These are phyloP conservation scores for Lithophane ornitopus DNA, from an alignment of 2,888 invertebrate species.

Conservation along the genomic window DNA sequence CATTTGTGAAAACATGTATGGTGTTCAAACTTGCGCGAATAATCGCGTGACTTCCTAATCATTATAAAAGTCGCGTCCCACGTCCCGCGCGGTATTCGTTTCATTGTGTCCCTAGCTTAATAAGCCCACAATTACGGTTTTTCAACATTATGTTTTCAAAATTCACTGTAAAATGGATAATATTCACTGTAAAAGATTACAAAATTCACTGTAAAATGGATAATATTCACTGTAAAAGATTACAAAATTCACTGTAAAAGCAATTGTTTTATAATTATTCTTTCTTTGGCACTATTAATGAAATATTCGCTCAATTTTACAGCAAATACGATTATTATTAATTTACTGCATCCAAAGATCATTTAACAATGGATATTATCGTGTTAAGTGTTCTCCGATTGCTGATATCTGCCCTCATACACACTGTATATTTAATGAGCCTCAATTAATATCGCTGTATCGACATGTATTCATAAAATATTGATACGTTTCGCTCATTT, in stretches of 20 bases:
- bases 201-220: not conserved
- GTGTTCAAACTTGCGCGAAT: no score
- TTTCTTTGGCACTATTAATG: not conserved
- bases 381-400: slow-evolving; percentile 12
- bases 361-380: not conserved
- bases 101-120: not conserved
- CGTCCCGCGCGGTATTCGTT: no score
- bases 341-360: slow-evolving; percentile 2
- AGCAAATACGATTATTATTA: not conserved
- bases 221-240: no score
- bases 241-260: not conserved
- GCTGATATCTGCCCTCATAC: not conserved
- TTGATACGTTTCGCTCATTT: not conserved
- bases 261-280: no score
- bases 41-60: no score
- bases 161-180: not conserved
- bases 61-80: no score
- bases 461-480: not conserved
- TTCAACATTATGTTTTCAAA: not conserved
- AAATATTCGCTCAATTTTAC: not conserved
- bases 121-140: not conserved
- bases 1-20: no score
- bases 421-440: slow-evolving; percentile 9
- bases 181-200: no score
- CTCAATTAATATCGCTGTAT: slow-evolving; percentile 10